These are phyloP conservation scores for Toxotes chatareus DNA, from an alignment of 2,113 vertebrate genomes.

Conservation along the genomic window DNA sequence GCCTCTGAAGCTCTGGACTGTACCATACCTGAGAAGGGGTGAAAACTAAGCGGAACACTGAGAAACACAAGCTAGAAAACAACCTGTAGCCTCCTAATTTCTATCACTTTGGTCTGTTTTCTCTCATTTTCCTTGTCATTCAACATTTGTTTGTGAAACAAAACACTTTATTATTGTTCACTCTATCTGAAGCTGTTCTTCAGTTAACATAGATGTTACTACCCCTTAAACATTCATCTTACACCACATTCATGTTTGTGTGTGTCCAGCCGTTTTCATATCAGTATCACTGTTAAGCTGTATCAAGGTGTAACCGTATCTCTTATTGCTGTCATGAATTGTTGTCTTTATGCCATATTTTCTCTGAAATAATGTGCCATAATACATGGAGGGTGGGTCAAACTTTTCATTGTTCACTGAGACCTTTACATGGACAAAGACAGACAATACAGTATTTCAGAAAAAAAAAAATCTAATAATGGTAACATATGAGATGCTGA, in stretches of 20 bases:
- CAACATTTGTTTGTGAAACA: slow-evolving; percentile 11
- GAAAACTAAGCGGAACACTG: slow-evolving; percentile 17
- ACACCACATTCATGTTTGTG: slow-evolving; percentile 2
- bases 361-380: slow-evolving; percentile 27
- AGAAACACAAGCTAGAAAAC: slow-evolving; percentile 22
- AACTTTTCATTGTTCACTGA: slow-evolving; percentile 20
- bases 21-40: not conserved
- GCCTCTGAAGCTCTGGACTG: slow-evolving; percentile 28
- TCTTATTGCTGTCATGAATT: slow-evolving; percentile 23
- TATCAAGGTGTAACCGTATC: slow-evolving; percentile 16
- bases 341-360: slow-evolving; percentile 21
- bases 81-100: slow-evolving; percentile 17
- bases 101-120: slow-evolving; percentile 17
- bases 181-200: not conserved
- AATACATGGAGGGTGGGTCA: not conserved
- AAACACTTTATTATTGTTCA: slow-evolving; percentile 5
- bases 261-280: slow-evolving; percentile 9
- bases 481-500: slow-evolving; percentile 6
- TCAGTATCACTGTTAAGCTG: slow-evolving; percentile 23
- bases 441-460: slow-evolving; percentile 27
- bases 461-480: slow-evolving; percentile 5
- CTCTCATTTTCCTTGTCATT: not conserved
- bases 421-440: slow-evolving; percentile 15
- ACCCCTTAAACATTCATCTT: not conserved
- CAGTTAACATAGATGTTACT: not conserved